Evolutionary conservation across 2,888 invertebrate species (phyloP), one percentile per base, ranked within the genome.

Genomic region (Synanthedon andrenaeformis): DNA sequence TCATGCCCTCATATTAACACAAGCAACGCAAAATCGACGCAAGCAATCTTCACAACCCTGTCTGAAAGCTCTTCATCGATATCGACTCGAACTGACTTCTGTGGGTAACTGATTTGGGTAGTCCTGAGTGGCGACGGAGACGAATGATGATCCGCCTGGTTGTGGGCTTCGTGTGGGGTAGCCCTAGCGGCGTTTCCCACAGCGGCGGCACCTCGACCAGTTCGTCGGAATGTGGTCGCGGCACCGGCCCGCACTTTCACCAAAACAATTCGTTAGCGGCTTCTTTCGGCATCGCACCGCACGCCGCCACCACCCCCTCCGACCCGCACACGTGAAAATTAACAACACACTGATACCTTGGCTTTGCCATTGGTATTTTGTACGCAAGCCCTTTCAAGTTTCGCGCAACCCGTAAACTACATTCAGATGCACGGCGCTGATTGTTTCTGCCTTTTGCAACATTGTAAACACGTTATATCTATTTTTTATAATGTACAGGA

Each of bases 261-360:
- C 87, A 87, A 86, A 87, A 86, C 86, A 85, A 84, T 87, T 87
- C 86, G 86, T 85, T 85, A 81, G 84, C 82, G 82, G 82, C 81
- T 84, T 83, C 86, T 82, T 84, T 85, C 82, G 82, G 82, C 82
- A 82, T 78, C 78, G 81, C 78, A 76, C 82, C 79, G 80, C 79
- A 69, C 76, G 62, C 76, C 75, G 70, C 74, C 70, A 78, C 77
- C 35, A 35, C 35, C 35, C 35, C 67, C 69, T 60, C 69, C 69
- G 35, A 65, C 73, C 72, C 74, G 78, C 74, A 78, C 78, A 82
- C 80, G 79, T 82, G 78, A 83, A 84, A 81, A 81, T 82, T 79
- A 81, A 80, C 79, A 79, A 76, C 77, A 77, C 72, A 76, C 76
- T 74, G 74, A 76, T 79, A 80, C 74, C 72, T 72, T 10, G 72